Evolutionary conservation across 2,113 vertebrate species (phyloP), one percentile per base, ranked within the genome.

Genomic region (Suricata suricatta): DNA sequence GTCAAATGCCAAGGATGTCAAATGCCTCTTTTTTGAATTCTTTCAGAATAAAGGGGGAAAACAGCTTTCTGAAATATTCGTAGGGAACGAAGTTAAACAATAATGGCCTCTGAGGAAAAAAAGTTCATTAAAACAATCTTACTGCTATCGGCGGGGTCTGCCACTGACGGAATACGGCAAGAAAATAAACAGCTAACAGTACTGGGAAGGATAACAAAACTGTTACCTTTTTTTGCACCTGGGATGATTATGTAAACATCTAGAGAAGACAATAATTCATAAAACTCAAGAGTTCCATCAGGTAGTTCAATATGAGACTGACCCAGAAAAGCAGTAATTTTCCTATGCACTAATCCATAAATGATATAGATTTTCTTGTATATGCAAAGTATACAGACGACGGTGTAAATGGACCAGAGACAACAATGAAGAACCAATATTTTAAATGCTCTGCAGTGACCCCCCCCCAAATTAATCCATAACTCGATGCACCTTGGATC

Each of bases 161-260:
- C 27, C n/a, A 15, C 13, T 27, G 3, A 35, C 1, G 7, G 6
- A 44, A 33, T 3, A 7, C 0, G 11, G 54, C 47, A 60, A n/a
- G 54, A 68, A 87, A 76, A 77, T 35, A 35, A 93, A 52, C 1
- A 47, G 27, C 1, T 44, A 9, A 68, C 57, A 12, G 4, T 15
- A 11, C 1, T 12, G 38, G 33, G 38, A 52, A 74, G 13, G 9
- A 77, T 1, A 41, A 9, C 7, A 50, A 23, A 80, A 12, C 14
- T 29, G 27, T 89, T 60, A 0, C 15, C 0, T 79, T 17, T 15
- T 31, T 31, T 29, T n/a, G 41, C 4, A 44, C 3, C 9, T 47
- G 25, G 3, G 2, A 1, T 21, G 7, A 35, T 3, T 54, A 35
- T 54, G 31, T 33, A 54, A 66, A 35, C 1, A 1, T 17, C 14